Conservation (phyloP, 2,888 invertebrate species). For the Melolontha melolontha region DNA sequence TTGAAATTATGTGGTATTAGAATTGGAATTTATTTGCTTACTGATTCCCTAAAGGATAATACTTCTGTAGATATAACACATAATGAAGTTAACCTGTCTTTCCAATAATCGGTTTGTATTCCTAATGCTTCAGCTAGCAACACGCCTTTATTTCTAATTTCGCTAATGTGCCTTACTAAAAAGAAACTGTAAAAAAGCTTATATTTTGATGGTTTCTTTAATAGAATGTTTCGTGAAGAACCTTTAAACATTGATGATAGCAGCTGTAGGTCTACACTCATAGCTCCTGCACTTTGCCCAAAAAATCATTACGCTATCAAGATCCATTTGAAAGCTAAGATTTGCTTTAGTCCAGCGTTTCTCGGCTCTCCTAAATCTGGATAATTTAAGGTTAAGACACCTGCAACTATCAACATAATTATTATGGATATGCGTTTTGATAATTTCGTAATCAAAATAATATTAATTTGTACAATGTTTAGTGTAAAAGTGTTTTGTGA, state of each 20-base stretch:
- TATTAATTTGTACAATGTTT: too few species aligned
- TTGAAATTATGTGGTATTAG: too few species aligned
- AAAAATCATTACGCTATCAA: constrained; percentile 9
- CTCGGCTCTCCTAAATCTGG: constrained; percentile 2
- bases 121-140: constrained; percentile 42
- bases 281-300: constrained; percentile 4
- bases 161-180: constrained; percentile 23
- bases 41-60: background rate
- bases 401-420: constrained; percentile 45
- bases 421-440: too few species aligned
- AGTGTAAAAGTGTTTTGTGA: too few species aligned
- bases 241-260: constrained; percentile 11
- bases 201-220: too few species aligned
- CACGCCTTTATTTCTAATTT: constrained; percentile 39
- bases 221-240: constrained; percentile 63
- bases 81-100: constrained; percentile 41
- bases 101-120: constrained; percentile 22
- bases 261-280: background rate
- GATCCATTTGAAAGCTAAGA: constrained; percentile 16
- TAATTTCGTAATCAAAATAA: too few species aligned
- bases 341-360: constrained; percentile 7
- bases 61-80: constrained; percentile 31
- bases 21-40: too few species aligned
- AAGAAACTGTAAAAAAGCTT: constrained; percentile 11
- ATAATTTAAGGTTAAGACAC: background rate